A percentile compares a stretch with the other conserved stretches of the same genome.
phyloP scores from a whole-genome alignment of 2,797 vertebrate species.

The Fratercula arctica region DNA sequence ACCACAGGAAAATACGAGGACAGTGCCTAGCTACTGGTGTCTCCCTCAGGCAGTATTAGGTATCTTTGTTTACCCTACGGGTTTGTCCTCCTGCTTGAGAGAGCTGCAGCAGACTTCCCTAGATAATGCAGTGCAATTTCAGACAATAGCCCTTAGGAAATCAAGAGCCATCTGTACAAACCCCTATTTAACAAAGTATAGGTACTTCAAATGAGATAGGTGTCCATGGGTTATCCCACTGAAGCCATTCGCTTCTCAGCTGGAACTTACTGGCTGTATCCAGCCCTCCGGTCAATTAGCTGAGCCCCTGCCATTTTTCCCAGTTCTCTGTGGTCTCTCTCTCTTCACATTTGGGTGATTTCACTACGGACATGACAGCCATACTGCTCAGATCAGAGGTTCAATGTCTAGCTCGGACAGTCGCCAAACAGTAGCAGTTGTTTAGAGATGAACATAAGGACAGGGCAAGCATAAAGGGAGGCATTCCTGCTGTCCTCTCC shows the following conservation, averaged over 20 bases:
- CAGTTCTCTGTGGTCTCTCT: not conserved
- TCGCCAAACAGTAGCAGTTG: slow-evolving; percentile 18
- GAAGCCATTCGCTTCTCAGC: not conserved
- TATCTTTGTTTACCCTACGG: not conserved
- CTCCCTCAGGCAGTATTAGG: not conserved
- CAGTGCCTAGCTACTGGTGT: not conserved
- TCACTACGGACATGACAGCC: not conserved
- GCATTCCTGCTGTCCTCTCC: not conserved
- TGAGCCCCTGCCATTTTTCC: not conserved
- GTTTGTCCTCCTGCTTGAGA: not conserved
- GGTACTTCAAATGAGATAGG: not conserved
- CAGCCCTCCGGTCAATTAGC: not conserved
- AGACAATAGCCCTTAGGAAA: slow-evolving; percentile 5
- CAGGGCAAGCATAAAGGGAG: not conserved
- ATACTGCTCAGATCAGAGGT: not conserved
- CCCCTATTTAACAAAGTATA: not conserved
- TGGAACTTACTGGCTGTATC: not conserved
- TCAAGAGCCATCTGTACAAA: not conserved
- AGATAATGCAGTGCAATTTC: not conserved
- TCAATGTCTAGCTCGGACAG: not conserved
- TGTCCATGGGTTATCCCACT: not conserved
- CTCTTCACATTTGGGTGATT: not conserved
- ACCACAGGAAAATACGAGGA: not conserved
- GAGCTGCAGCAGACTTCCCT: not conserved
- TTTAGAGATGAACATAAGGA: not conserved